These are phyloP conservation scores for Muschampia plurimacula DNA, from an alignment of 2,888 invertebrate genomes.

Conservation along the genomic window DNA sequence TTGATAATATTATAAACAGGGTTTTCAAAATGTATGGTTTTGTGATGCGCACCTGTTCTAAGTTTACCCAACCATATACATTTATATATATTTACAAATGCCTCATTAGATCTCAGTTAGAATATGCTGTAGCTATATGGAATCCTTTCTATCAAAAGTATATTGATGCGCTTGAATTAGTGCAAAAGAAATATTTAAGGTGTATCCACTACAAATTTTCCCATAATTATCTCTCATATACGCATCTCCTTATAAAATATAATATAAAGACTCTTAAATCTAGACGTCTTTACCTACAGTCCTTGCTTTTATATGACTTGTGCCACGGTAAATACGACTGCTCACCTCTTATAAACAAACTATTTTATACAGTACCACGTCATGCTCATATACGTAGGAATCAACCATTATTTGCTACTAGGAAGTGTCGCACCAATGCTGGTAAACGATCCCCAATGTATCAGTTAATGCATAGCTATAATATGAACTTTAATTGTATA, in stretches of 20 bases:
- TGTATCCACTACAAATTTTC: no score
- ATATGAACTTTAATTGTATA: background rate
- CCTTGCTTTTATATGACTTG: background rate
- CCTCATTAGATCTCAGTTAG: background rate
- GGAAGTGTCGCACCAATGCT: background rate
- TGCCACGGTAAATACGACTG: background rate
- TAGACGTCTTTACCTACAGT: background rate
- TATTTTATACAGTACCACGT: background rate
- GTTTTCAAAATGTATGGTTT: slow-evolving; percentile 1
- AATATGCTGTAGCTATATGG: background rate
- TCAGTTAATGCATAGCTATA: background rate
- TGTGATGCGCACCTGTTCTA: background rate
- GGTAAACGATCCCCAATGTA: slow-evolving; percentile 4
- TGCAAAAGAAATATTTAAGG: no score
- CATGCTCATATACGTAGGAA: background rate
- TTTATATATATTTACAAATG: background rate
- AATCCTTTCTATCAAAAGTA: background rate
- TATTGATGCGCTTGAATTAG: background rate
- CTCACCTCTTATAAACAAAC: background rate
- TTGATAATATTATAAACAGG: background rate
- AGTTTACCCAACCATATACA: background rate
- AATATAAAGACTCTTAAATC: background rate
- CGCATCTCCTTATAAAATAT: background rate
- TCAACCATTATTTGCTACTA: background rate
- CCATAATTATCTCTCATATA: no score